Percentiles rank a stretch among this genome's conserved stretches.
phyloP scores from a whole-genome alignment of 2,797 vertebrate species.

The Arrhamphus sclerolepis region DNA sequence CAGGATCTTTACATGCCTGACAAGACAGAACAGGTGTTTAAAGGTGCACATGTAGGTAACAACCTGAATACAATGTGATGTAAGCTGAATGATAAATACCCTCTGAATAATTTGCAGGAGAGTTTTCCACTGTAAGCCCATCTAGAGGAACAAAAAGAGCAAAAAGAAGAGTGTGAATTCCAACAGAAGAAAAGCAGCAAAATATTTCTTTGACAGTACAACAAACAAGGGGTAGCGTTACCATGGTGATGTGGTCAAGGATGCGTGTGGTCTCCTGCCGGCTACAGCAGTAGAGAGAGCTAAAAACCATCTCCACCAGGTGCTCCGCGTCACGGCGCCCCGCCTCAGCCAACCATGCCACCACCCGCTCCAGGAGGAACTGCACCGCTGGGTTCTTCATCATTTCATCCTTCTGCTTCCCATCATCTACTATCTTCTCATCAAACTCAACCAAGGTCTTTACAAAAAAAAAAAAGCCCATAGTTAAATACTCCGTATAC shows the following conservation, averaged over 20 bases:
- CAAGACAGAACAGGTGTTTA: constrained; percentile 2
- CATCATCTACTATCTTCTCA: constrained; percentile 25
- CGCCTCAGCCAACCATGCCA: constrained; percentile 88
- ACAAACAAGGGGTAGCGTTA: constrained; percentile 34
- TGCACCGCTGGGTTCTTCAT: constrained; percentile 80
- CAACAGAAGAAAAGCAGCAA: background rate
- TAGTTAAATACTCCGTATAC: too few relatives aligned
- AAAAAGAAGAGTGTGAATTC: background rate
- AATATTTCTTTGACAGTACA: background rate
- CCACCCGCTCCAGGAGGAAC: constrained; percentile 87
- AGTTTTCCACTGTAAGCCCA: constrained; percentile 87
- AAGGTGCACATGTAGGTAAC: background rate
- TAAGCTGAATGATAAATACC: constrained; percentile 74
- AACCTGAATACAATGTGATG: background rate
- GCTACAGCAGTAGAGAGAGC: constrained; percentile 87
- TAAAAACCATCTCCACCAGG: constrained; percentile 94
- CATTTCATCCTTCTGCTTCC: constrained; percentile 23
- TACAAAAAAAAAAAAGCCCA: background rate
- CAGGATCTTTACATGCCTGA: constrained; percentile 86
- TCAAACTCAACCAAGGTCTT: constrained; percentile 81
- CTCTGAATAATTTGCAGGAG: constrained; percentile 91
- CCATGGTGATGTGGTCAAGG: constrained; percentile 86
- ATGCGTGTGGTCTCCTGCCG: constrained; percentile 84
- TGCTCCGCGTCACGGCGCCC: constrained; percentile 80
- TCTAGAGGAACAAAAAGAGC: constrained; percentile 73